Evolutionary conservation across 2,113 vertebrate genomes (phyloP).

Genomic region (Cygnus atratus): DNA sequence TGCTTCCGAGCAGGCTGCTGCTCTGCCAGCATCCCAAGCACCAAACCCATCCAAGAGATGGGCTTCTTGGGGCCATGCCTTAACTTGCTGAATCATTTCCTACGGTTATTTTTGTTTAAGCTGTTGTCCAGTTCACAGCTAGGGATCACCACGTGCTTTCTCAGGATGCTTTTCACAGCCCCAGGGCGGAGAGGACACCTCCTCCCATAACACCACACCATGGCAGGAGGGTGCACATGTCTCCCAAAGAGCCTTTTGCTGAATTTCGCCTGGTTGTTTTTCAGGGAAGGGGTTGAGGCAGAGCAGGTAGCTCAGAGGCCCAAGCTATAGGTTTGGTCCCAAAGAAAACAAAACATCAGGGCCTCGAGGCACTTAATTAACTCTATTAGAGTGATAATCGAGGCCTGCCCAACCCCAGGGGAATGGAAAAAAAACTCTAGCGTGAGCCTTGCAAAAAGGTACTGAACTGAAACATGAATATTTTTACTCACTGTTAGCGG

Average conservation of each 20-base stretch:
- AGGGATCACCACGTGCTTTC: not conserved
- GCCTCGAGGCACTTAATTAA: conserved; percentile 52
- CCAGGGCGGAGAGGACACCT: not conserved
- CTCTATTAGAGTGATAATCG: conserved; percentile 25
- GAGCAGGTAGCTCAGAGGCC: conserved; percentile 12
- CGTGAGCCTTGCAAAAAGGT: not conserved
- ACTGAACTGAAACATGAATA: conserved; percentile 21
- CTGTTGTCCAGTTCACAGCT: not conserved
- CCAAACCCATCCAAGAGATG: not conserved
- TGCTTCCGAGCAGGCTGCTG: not conserved
- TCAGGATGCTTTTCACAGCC: not conserved
- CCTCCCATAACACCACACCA: not conserved
- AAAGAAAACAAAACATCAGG: conserved; percentile 47
- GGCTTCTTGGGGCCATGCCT: not conserved
- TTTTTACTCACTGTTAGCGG: not conserved
- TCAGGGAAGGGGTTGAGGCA: not conserved
- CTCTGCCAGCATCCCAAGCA: not conserved
- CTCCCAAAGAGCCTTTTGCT: not conserved
- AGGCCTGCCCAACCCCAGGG: conserved; percentile 43
- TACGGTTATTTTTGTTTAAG: not conserved
- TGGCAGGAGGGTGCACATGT: fast-evolving
- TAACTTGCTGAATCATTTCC: not conserved
- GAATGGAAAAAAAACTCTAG: conserved; percentile 57
- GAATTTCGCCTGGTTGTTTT: not conserved
- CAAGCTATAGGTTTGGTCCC: conserved; percentile 30